Evolutionary conservation across 2,888 invertebrate genomes (phyloP).

Genomic region (Ophonus ardosiacus): DNA sequence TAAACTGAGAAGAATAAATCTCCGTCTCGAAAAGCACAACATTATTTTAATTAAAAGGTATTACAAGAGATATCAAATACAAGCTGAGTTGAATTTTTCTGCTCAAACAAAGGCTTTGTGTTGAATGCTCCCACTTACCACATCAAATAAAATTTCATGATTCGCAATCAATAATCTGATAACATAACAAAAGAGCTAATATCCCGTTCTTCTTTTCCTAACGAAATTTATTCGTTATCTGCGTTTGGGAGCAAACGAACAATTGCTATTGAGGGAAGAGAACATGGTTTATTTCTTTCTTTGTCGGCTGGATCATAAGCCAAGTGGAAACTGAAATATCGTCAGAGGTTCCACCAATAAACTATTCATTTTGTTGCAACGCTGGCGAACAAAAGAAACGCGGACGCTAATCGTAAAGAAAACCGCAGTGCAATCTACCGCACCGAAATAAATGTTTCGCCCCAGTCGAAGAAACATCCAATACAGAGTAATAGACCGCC

Average conservation of each 20-base stretch:
- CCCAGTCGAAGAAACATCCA: conserved; percentile 48
- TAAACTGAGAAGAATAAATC: background rate
- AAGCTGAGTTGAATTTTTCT: conserved; percentile 20
- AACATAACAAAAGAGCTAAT: conserved; percentile 51
- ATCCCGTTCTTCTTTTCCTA: conserved; percentile 46
- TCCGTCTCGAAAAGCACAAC: background rate
- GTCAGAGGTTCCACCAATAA: conserved; percentile 55
- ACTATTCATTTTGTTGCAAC: conserved; percentile 64
- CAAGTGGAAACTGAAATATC: conserved; percentile 62
- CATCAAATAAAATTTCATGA: conserved; percentile 48
- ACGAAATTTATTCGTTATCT: conserved; percentile 55
- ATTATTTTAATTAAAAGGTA: background rate
- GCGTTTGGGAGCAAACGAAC: conserved; percentile 39
- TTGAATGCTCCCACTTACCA: conserved; percentile 17
- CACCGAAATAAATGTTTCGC: conserved; percentile 59
- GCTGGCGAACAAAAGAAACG: conserved; percentile 58
- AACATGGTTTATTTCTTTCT: conserved; percentile 52
- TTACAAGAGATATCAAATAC: conserved; percentile 16
- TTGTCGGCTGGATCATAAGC: conserved; percentile 54
- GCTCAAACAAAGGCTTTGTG: conserved; percentile 34
- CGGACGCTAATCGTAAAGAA: conserved; percentile 63
- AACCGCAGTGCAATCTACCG: conserved; percentile 61
- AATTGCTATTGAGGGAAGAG: conserved; percentile 50
- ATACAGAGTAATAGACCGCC: conserved; percentile 56
- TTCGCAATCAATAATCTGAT: conserved; percentile 51